Evolutionary conservation across 2,888 invertebrate species (phyloP).

Genomic region (Netelia virgata): DNA sequence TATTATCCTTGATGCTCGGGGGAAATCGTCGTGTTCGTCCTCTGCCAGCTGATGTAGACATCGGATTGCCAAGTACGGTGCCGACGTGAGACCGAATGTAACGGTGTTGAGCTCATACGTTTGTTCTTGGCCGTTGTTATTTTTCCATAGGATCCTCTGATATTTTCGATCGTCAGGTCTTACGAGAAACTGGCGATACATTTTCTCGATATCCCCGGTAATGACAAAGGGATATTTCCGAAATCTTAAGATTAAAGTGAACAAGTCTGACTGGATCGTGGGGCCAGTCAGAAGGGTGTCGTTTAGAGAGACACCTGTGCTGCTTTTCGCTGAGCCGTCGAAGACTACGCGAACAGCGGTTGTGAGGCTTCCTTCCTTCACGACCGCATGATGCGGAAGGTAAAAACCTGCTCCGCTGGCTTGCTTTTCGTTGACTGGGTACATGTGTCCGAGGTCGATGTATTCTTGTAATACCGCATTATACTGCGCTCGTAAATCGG

Average conservation of each 20-base stretch:
- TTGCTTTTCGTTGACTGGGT: not conserved
- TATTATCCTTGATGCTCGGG: too few species aligned
- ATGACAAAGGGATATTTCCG: not conserved
- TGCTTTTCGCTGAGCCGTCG: conserved; percentile 62
- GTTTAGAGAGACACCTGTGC: conserved; percentile 60
- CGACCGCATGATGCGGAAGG: conserved; percentile 58
- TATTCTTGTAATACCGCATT: conserved; percentile 19
- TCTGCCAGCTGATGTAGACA: too few species aligned
- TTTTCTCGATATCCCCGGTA: not conserved
- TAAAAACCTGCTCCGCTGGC: conserved; percentile 4
- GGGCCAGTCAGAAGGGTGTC: conserved; percentile 10
- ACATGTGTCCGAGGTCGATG: conserved; percentile 11
- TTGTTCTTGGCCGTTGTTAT: too few species aligned
- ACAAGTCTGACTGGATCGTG: not conserved
- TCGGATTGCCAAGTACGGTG: too few species aligned
- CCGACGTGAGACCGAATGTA: too few species aligned
- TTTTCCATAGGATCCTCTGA: too few species aligned
- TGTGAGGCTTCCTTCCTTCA: conserved; percentile 51
- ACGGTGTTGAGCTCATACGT: too few species aligned
- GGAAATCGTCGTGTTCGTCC: too few species aligned
- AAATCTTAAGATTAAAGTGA: not conserved
- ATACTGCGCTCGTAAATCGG: not conserved
- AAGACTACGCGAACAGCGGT: conserved; percentile 67
- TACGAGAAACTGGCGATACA: not conserved
- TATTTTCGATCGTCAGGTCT: not conserved